phyloP scores from a whole-genome alignment of 1,140 invertebrate species.

The Danaus melanippus region DNA sequence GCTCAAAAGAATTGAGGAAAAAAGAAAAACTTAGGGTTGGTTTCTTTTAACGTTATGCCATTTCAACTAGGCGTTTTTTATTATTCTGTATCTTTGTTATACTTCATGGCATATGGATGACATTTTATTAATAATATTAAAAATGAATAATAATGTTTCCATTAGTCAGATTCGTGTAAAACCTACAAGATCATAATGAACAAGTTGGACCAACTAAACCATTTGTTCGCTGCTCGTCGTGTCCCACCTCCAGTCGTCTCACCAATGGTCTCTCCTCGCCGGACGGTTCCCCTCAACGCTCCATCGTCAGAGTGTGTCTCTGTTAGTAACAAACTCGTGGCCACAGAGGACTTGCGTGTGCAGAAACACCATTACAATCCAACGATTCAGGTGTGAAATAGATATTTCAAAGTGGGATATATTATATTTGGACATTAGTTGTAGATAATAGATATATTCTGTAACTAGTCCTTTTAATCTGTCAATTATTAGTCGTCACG shows the following conservation, averaged over 20 bases:
- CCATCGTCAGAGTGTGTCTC: slow-evolving; percentile 26
- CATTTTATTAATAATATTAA: no score
- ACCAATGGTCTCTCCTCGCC: neutral
- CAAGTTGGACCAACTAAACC: slow-evolving; percentile 52
- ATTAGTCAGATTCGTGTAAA: slow-evolving; percentile 46
- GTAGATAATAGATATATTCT: no score
- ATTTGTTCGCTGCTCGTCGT: slow-evolving; percentile 32
- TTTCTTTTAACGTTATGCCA: neutral
- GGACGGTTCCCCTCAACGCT: slow-evolving; percentile 7
- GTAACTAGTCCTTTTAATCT: no score
- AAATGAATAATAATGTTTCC: slow-evolving; percentile 2
- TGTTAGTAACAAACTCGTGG: slow-evolving; percentile 39
- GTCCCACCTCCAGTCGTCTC: no score
- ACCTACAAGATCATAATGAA: slow-evolving; percentile 61
- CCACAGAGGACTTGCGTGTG: slow-evolving; percentile 25
- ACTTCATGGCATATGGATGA: no score
- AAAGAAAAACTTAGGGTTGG: slow-evolving; percentile 32
- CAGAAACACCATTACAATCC: no score
- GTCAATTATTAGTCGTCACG: no score
- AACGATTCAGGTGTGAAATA: no score
- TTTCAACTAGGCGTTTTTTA: no score
- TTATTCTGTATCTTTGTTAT: no score
- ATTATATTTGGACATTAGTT: no score
- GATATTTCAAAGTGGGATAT: no score
- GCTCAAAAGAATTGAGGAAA: slow-evolving; percentile 15